Percentiles rank a stretch among this genome's conserved stretches.
Evolutionary conservation across 2,113 vertebrate genomes (phyloP).

Genomic region (Boulengeromyrus knoepffleri): DNA sequence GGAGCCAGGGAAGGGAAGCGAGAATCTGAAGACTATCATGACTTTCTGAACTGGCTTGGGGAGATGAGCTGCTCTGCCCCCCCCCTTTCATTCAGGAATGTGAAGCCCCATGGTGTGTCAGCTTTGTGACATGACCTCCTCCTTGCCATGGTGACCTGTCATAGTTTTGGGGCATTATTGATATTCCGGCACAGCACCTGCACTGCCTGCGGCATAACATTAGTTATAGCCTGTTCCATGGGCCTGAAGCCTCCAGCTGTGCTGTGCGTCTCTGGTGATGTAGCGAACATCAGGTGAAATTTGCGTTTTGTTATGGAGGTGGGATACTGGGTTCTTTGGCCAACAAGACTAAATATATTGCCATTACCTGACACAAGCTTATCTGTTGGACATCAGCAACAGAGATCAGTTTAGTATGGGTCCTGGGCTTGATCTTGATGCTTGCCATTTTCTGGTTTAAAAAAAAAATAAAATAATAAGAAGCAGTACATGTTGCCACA

Average conservation of each 20-base stretch:
- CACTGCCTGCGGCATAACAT: neutral
- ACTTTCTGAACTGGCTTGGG: neutral
- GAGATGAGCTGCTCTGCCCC: neutral
- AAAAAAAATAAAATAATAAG: no score
- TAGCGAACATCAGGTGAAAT: neutral
- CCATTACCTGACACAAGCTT: neutral
- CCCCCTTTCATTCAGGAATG: neutral
- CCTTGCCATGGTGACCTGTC: neutral
- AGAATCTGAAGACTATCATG: neutral
- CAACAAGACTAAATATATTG: neutral
- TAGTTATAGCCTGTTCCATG: neutral
- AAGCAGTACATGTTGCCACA: neutral
- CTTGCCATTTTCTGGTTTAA: neutral
- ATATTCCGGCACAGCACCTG: neutral
- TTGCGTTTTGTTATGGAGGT: neutral
- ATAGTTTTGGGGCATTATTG: neutral
- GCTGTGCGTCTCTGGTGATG: neutral
- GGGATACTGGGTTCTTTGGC: neutral
- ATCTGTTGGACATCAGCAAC: neutral
- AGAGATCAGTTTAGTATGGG: neutral
- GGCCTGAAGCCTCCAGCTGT: neutral
- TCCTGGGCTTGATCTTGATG: neutral
- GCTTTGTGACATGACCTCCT: neutral
- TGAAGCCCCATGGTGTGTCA: neutral
- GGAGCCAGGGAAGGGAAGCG: neutral